These are phyloP conservation scores for Anguilla japonica DNA, from an alignment of 2,113 vertebrate species.

Conservation along the genomic window DNA sequence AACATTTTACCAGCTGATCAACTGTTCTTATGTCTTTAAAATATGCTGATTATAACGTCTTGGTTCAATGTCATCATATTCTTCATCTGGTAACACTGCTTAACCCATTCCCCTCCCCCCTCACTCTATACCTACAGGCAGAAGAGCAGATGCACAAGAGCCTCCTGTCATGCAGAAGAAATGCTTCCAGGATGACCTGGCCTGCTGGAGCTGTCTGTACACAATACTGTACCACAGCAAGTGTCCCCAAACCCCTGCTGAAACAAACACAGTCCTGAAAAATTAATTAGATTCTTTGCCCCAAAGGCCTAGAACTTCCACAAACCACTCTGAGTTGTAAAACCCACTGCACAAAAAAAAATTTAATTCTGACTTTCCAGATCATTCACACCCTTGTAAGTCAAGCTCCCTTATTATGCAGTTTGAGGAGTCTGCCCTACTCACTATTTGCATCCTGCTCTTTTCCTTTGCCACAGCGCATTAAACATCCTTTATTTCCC, in stretches of 20 bases:
- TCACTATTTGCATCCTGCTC: not conserved
- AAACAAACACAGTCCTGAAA: not conserved
- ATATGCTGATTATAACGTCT: too few species aligned
- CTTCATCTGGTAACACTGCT: not conserved
- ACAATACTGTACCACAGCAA: not conserved
- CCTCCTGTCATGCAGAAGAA: not conserved
- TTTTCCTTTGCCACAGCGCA: not conserved
- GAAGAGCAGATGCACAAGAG: not conserved
- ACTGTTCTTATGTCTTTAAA: too few species aligned
- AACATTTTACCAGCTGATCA: too few species aligned
- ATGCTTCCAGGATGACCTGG: not conserved
- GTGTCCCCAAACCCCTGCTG: not conserved
- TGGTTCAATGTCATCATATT: too few species aligned
- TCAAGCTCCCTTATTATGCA: not conserved
- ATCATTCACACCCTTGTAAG: not conserved
- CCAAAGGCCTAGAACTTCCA: not conserved
- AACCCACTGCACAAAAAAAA: not conserved
- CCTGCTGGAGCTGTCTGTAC: not conserved
- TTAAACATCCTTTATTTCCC: not conserved
- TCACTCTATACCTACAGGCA: not conserved
- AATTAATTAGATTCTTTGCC: not conserved
- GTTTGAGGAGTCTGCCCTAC: not conserved
- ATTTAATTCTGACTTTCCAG: not conserved
- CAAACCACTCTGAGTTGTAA: not conserved
- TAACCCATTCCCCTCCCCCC: not conserved